These are phyloP conservation scores for Agelastica alni DNA, from an alignment of 2,888 invertebrate genomes.

Conservation along the genomic window DNA sequence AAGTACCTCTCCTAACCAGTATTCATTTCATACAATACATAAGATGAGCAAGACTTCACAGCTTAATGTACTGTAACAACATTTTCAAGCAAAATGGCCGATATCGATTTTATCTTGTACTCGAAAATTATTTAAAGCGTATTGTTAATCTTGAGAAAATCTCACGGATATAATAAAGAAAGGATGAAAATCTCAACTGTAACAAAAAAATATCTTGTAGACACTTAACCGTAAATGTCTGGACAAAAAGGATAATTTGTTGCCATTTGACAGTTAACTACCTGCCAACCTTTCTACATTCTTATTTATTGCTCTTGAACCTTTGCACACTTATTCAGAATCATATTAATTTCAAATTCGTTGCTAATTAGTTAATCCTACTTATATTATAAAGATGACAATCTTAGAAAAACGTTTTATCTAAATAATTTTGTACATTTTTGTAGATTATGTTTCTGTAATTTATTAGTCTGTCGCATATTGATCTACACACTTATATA, in stretches of 20 bases:
- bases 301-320: constrained; percentile 29
- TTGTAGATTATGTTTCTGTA: too few relatives aligned
- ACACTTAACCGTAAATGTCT: neutral
- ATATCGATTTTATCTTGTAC: constrained; percentile 50
- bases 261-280: constrained; percentile 25
- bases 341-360: constrained; percentile 5
- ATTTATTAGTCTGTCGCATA: constrained; percentile 2
- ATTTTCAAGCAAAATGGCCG: constrained; percentile 51
- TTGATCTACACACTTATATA: too few relatives aligned
- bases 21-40: constrained; percentile 6
- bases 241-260: constrained; percentile 5
- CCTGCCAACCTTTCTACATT: constrained; percentile 6
- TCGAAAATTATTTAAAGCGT: constrained; percentile 27
- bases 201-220: neutral
- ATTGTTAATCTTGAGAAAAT: constrained; percentile 19
- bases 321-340: constrained; percentile 22
- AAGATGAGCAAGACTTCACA: neutral
- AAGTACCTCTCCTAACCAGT: constrained; percentile 27
- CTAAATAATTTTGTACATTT: too few relatives aligned
- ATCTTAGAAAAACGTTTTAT: neutral
- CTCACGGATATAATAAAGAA: constrained; percentile 13
- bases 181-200: neutral
- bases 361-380: neutral
- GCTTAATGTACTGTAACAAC: constrained; percentile 11
- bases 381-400: neutral